A percentile compares a stretch with the other conserved stretches of the same genome.
Evolutionary conservation across 2,888 invertebrate species (phyloP).

Genomic region (Auanema freiburgensis): DNA sequence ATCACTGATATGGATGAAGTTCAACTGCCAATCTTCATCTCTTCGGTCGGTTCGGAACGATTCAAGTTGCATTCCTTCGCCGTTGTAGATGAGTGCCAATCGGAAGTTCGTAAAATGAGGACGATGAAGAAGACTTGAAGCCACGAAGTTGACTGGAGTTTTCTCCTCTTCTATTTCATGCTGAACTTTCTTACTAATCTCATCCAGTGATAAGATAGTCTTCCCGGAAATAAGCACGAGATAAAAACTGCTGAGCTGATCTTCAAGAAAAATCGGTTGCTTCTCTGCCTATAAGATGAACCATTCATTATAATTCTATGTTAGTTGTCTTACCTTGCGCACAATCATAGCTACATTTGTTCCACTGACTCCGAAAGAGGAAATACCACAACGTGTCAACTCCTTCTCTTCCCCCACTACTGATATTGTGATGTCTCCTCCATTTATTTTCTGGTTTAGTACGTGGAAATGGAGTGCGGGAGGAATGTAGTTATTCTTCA

Average conservation of each 20-base stretch:
- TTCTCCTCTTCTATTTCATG: slow-evolving; percentile 11
- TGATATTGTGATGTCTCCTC: slow-evolving; percentile 36
- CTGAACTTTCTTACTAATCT: slow-evolving; percentile 24
- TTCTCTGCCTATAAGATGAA: no score
- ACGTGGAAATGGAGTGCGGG: slow-evolving; percentile 49
- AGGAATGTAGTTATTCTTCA: slow-evolving; percentile 48
- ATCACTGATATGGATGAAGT: no score
- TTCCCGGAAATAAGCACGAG: slow-evolving; percentile 52
- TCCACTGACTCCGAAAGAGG: slow-evolving; percentile 61
- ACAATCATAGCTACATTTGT: slow-evolving; percentile 57
- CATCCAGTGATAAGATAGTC: slow-evolving; percentile 38
- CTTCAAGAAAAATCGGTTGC: neutral
- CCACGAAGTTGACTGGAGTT: neutral
- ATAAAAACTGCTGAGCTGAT: slow-evolving; percentile 17
- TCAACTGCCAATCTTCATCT: no score
- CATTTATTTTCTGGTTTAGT: slow-evolving; percentile 53
- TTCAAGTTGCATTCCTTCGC: no score
- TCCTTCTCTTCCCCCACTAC: slow-evolving; percentile 43
- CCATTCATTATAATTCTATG: neutral
- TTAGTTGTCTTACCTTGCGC: slow-evolving; percentile 19
- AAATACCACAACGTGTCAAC: slow-evolving; percentile 46
- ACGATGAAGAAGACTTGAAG: neutral
- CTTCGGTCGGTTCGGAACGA: no score
- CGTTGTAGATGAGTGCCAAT: no score
- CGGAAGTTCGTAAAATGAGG: no score